Evolutionary conservation across 2,888 invertebrate species (phyloP).

Genomic region (Listrodromus nycthemerus): DNA sequence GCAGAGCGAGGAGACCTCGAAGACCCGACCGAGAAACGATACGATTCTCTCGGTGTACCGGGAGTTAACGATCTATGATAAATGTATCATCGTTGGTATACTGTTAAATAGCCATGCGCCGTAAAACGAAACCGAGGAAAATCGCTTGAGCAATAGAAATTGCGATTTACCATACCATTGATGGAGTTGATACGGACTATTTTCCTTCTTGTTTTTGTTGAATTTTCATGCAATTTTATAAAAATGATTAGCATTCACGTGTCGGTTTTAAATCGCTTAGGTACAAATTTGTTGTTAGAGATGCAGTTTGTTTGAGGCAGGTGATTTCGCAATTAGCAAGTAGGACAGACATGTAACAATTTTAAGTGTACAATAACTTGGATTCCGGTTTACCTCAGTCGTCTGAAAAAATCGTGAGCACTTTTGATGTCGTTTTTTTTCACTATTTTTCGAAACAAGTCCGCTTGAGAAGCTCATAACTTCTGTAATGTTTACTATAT

Average conservation of each 20-base stretch:
- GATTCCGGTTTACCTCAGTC: too few species aligned
- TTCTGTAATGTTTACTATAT: too few species aligned
- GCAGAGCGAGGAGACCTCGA: constrained; percentile 21
- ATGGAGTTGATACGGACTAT: not conserved
- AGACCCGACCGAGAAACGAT: constrained; percentile 36
- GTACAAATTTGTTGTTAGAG: not conserved
- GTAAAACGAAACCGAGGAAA: not conserved
- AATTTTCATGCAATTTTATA: not conserved
- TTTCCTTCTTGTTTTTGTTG: not conserved
- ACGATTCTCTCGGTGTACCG: constrained; percentile 42
- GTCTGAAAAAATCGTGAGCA: too few species aligned
- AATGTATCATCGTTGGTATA: constrained; percentile 38
- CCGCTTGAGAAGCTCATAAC: too few species aligned
- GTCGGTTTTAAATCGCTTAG: not conserved
- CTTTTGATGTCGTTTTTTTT: too few species aligned
- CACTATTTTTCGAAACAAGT: too few species aligned
- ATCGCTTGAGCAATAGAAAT: not conserved
- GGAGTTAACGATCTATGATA: constrained; percentile 58
- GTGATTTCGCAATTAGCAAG: not conserved
- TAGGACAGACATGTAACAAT: not conserved
- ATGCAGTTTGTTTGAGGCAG: not conserved
- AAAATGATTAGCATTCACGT: not conserved
- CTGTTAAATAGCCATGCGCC: not conserved
- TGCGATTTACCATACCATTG: not conserved
- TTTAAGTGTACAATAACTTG: too few species aligned